These are phyloP conservation scores for Micromesistius poutassou DNA, from an alignment of 2,797 vertebrate genomes.

Conservation along the genomic window DNA sequence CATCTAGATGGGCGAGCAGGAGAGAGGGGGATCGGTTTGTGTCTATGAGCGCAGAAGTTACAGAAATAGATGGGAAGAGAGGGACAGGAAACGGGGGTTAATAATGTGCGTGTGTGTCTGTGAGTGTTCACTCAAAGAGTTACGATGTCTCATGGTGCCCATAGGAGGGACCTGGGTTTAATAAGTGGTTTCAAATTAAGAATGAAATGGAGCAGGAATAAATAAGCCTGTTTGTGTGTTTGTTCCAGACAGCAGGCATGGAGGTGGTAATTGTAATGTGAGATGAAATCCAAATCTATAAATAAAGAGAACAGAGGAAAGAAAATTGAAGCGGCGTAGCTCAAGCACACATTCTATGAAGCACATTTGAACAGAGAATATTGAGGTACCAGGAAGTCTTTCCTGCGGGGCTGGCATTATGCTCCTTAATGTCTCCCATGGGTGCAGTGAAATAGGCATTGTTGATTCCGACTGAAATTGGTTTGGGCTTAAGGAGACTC, in stretches of 20 bases:
- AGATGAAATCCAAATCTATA: background rate
- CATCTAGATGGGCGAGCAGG: too few species aligned
- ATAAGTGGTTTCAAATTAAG: conserved; percentile 9
- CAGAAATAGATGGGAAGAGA: background rate
- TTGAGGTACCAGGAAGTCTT: background rate
- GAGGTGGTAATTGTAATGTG: background rate
- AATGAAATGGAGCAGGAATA: background rate
- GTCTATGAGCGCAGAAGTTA: background rate
- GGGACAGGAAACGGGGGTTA: background rate
- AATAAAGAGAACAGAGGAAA: background rate
- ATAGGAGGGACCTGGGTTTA: conserved; percentile 11
- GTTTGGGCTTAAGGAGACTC: too few species aligned
- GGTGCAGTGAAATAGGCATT: too few species aligned
- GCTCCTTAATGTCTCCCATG: background rate
- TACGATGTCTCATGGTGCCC: background rate
- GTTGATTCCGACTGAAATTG: too few species aligned
- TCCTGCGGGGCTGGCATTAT: background rate
- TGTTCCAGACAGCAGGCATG: background rate
- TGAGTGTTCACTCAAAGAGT: background rate
- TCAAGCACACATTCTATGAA: background rate
- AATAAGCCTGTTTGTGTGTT: background rate
- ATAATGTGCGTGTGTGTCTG: background rate
- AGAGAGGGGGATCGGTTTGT: background rate
- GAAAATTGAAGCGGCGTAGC: background rate
- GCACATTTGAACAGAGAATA: background rate